phyloP scores from a whole-genome alignment of 2,888 invertebrate species.

The Xanthia icteritia region DNA sequence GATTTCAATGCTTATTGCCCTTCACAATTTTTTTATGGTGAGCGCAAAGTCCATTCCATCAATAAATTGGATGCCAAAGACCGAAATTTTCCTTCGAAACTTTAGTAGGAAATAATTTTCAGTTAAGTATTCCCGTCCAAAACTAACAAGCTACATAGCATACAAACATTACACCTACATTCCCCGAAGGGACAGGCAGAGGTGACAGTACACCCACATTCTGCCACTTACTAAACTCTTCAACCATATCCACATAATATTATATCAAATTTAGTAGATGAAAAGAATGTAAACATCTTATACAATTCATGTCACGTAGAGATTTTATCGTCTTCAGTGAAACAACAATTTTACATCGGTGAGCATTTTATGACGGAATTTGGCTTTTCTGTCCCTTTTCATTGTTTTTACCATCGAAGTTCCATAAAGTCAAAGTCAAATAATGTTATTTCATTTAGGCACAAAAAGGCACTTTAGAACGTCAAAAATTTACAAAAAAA shows the following conservation, averaged over 20 bases:
- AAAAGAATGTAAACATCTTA: conserved; percentile 39
- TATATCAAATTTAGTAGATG: conserved; percentile 37
- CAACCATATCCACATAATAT: conserved; percentile 2
- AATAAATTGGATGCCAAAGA: no score
- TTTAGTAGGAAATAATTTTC: no score
- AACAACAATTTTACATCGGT: conserved; percentile 63
- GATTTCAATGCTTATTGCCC: no score
- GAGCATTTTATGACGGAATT: conserved; percentile 44
- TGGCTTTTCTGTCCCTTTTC: conserved; percentile 31
- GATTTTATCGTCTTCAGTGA: conserved; percentile 70
- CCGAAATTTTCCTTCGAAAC: no score
- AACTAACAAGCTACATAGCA: neutral
- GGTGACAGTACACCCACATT: neutral
- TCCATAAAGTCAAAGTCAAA: no score
- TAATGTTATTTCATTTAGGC: no score
- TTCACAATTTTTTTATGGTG: no score
- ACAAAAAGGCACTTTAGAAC: no score
- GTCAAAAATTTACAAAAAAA: no score
- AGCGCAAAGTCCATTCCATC: no score
- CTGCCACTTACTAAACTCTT: neutral
- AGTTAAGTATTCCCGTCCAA: no score
- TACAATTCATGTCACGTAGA: conserved; percentile 69
- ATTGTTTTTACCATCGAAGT: neutral
- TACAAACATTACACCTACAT: neutral
- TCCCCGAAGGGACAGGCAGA: neutral